Evolutionary conservation across 2,113 vertebrate genomes (phyloP).

Genomic region (Eupsittula cactorum): DNA sequence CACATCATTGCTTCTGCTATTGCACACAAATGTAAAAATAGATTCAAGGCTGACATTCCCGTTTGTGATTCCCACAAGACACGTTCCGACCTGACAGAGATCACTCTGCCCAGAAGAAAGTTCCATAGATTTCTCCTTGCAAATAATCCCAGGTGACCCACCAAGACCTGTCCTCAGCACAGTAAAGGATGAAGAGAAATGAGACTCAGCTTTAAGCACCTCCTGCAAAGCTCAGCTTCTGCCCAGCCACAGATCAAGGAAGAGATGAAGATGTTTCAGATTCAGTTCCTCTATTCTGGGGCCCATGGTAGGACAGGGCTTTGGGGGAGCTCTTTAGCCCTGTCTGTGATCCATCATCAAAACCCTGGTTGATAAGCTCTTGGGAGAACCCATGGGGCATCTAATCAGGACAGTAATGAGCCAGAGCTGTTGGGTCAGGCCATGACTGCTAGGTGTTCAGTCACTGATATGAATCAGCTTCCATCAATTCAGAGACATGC

Average conservation of each 20-base stretch:
- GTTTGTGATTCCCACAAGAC: background rate
- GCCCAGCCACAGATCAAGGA: background rate
- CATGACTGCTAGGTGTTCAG: background rate
- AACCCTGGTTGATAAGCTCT: background rate
- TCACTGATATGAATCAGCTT: background rate
- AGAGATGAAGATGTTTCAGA: background rate
- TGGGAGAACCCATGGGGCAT: background rate
- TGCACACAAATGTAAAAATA: background rate
- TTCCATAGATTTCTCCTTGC: background rate
- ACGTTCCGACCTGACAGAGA: background rate
- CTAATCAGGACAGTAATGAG: background rate
- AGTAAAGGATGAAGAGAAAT: background rate
- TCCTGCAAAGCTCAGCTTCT: background rate
- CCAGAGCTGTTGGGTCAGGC: background rate
- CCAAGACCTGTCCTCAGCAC: background rate
- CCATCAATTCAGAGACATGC: accelerated
- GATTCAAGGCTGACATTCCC: background rate
- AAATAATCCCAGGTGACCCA: background rate
- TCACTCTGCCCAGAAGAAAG: background rate
- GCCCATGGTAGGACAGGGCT: background rate
- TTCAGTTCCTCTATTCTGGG: background rate
- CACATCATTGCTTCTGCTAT: background rate
- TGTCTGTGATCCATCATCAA: background rate
- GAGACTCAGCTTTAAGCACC: background rate
- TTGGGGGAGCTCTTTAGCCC: background rate